Evolutionary conservation across 2,797 vertebrate genomes (phyloP), one percentile per base, ranked within the genome.

Genomic region (Poecile montanus): DNA sequence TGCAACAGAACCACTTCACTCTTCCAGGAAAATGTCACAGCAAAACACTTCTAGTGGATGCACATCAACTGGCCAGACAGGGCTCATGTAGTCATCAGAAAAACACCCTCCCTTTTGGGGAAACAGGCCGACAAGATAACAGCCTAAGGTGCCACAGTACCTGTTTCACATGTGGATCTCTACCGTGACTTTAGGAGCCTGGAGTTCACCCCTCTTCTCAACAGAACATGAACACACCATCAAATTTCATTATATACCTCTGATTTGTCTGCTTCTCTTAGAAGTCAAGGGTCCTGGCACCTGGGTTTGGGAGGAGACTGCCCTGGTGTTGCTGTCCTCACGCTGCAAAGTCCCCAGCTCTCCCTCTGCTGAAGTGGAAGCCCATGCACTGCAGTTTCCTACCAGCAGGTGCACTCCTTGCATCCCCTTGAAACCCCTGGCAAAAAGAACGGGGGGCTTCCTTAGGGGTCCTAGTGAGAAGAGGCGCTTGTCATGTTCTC

Each of bases 161-260:
- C 36, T 29, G 5, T 57, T n/a, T 53, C 51, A 44, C 40, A 27
- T 0, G 0, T 9, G 32, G 30, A 44, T 36, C 13, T 63, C n/a
- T 50, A 6, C 36, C 7, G 5, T 0, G 3, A 12, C 36, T 67
- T 71, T 5, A 88, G 51, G 29, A 89, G 26, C 26, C 54, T 3
- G 0, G 19, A 89, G 42, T 25, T 72, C 79, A 71, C 50, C 26
- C 18, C 15, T 65, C 38, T 36, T 42, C 57, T 65, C 50, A 68
- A 16, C 14, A 27, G 54, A 84, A 32, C 58, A 25, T 0, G 6
- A 82, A 7, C 32, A 38, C 13, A 27, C 22, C 17, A 29, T 50
- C 26, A 34, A 34, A 45, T 13, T 17, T 68, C 32, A 22, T 53
- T 38, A 5, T 6, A 9, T 8, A n/a, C 8, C 7, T 54, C 34